Evolutionary conservation across 2,888 invertebrate genomes (phyloP), one percentile per base, ranked within the genome.

Genomic region (Heliothis peltigera): DNA sequence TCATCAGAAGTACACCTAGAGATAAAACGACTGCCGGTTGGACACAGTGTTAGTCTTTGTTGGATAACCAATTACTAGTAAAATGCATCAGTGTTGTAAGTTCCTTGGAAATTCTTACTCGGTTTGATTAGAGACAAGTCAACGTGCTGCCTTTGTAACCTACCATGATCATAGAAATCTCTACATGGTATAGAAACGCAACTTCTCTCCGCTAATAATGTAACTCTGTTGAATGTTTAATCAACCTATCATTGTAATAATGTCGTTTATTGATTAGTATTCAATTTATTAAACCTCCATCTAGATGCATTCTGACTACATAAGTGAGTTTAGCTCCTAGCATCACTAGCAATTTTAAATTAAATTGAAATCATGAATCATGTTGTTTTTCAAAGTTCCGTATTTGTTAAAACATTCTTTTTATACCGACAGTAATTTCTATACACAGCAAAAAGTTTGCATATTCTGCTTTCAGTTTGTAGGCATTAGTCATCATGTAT

Each of bases 1-100:
- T 93, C 87, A 89, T 89, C 88, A 91, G 90, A 91, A 92, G 85
- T 85, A 84, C 80, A 84, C 78, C 71, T 81, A 80, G 73, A 88
- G 92, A 93, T 93, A 93, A 92, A 88, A 80, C 79, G 65, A 88
- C 89, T 90, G 83, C 91, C 92, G 92, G 91, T 88, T 78, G 75
- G 58, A 70, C 70, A 93, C 89, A 93, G 86, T 87, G 85, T 86
- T 75, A 75, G 82, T 81, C 91, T 86, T 92, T 93, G 93, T 93
- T 84, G 75, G 71, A 57, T 68, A 77, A 80, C 82, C 81, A 75
- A 80, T 82, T 64, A 70, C 78, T 75, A 62, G 75, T 76, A 79
- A 82, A 83, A 75, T 80, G 74, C 77, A 77, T 67, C 80, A 82
- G 81, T 82, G 76, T 83, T 74, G 58, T 60, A 65, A 68, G 79